phyloP scores from a whole-genome alignment of 2,888 invertebrate species.

The Eulithis prunata region DNA sequence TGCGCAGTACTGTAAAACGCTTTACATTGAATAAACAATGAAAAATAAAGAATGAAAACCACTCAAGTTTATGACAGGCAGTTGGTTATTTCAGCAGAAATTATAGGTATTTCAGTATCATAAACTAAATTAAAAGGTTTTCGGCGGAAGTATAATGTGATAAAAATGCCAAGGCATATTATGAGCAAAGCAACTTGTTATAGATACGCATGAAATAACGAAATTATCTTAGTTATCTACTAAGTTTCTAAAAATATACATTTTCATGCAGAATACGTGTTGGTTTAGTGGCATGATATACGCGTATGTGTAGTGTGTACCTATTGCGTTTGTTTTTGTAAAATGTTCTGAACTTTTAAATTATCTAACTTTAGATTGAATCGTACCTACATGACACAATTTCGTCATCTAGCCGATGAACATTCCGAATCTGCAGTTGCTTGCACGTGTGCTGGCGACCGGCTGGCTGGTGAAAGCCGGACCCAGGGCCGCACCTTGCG shows the following conservation, averaged over 20 bases:
- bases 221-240: background rate
- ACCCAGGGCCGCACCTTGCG: slow-evolving; percentile 50
- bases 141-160: slow-evolving; percentile 1
- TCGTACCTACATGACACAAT: slow-evolving; percentile 17
- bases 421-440: slow-evolving; percentile 31
- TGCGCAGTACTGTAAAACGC: slow-evolving; percentile 3
- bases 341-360: background rate
- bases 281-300: slow-evolving; percentile 3
- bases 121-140: background rate
- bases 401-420: slow-evolving; percentile 21
- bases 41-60: background rate
- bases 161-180: background rate
- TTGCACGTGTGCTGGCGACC: slow-evolving; percentile 50
- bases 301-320: background rate
- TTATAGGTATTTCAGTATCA: background rate
- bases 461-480: slow-evolving; percentile 60
- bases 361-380: background rate
- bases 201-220: background rate
- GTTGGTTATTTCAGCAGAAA: background rate
- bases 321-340: slow-evolving; percentile 8
- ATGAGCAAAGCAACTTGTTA: background rate
- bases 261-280: slow-evolving; percentile 12
- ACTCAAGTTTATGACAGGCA: no score
- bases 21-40: slow-evolving; percentile 13
- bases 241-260: slow-evolving; percentile 13